phyloP scores from a whole-genome alignment of 1,140 invertebrate genomes.

The Meloidogyne chitwoodi region DNA sequence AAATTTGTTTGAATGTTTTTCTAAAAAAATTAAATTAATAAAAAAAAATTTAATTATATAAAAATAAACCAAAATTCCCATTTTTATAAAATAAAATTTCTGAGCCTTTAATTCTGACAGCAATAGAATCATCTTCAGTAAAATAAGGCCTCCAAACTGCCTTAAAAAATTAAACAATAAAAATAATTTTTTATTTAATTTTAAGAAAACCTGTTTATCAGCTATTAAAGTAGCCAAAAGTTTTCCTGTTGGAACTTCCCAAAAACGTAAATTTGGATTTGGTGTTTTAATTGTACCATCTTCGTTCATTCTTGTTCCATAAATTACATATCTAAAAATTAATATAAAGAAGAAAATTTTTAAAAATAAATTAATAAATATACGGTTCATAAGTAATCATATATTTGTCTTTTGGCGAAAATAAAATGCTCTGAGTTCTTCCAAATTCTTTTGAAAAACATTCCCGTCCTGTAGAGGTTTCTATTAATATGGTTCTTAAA shows the following conservation, averaged over 20 bases:
- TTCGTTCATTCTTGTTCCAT: conserved; percentile 27
- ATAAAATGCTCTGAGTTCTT: conserved; percentile 35
- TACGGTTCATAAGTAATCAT: conserved; percentile 41
- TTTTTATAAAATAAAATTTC: conserved; percentile 50
- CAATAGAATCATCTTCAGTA: conserved; percentile 47
- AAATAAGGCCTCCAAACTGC: conserved; percentile 48
- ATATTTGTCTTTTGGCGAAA: conserved; percentile 39
- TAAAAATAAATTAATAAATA: too few relatives aligned
- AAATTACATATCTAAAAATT: conserved; percentile 38
- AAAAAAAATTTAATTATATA: neutral
- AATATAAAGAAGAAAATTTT: too few relatives aligned
- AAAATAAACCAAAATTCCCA: conserved; percentile 40
- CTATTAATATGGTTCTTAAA: conserved; percentile 37
- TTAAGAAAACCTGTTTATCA: conserved; percentile 38
- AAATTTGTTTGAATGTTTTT: conserved; percentile 38
- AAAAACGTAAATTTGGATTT: conserved; percentile 53
- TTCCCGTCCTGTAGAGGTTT: conserved; percentile 44
- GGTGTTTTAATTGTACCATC: conserved; percentile 36
- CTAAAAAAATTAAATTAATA: too few relatives aligned
- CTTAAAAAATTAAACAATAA: conserved; percentile 16
- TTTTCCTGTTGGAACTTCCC: conserved; percentile 30
- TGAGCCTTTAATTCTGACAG: conserved; percentile 40
- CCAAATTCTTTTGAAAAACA: conserved; percentile 15
- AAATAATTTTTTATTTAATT: neutral
- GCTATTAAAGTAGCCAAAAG: conserved; percentile 37